Evolutionary conservation across 1,140 invertebrate species (phyloP), one percentile per base, ranked within the genome.

Genomic region (Ceratina australensis): DNA sequence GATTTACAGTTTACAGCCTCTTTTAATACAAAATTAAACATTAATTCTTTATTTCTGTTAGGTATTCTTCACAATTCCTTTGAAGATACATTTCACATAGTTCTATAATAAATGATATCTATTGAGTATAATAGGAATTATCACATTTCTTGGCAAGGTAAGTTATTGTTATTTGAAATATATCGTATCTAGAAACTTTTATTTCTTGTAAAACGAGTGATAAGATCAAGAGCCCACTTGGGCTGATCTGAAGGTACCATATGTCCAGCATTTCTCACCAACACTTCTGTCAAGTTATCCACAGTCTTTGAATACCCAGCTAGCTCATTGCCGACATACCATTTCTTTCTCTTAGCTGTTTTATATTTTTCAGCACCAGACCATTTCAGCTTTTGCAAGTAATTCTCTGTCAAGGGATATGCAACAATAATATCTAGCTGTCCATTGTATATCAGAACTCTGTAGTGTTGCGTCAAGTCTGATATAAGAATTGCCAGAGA

Each of bases 381-480:
- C 93, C 97, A 98, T 54, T 95, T 92, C 0, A 98, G 88, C 13
- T 94, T 91, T 49, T 91, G 91, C 10, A 98, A 88, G 87, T 95
- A 97, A 81, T 95, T 95, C 61, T 95, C 93, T 0, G 96, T 97
- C 47, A 96, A 86, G 0, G 96, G 95, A 89, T 97, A 97, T 1
- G 96, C 95, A 2, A 97, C 95, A 84, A 97, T 97, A 20, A 98
- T 95, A 87, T 98, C 97, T 52, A 98, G 87, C 86, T 97, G 96
- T 0, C 97, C 97, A 87, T 95, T 97, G 88, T 97, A 98, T 65
- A 96, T 93, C 7, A 96, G 91, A 5, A 96, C 94, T 88, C 94
- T 94, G 84, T 97, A 97, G 75, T 94, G 64, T 87, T 94, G 82
- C 93, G 94, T 75, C 0, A 98, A 89, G 72, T 95, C 94, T 8